Percentiles rank a stretch among this genome's conserved stretches.
These are phyloP conservation scores for Habroteleia sp. DNA, from an alignment of 2,888 invertebrate species.

Conservation along the genomic window DNA sequence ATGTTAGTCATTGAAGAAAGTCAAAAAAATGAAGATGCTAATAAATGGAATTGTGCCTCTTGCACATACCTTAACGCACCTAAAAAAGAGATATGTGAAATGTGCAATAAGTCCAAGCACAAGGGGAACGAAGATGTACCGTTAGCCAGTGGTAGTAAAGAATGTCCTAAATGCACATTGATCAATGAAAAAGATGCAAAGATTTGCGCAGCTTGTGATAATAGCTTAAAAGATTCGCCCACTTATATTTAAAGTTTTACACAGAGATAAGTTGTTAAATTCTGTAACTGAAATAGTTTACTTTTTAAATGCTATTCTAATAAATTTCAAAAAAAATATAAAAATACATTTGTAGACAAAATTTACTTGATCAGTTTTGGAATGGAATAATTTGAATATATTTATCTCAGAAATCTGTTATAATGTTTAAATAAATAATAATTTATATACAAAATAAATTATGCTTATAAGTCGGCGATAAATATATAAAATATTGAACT, in stretches of 20 bases:
- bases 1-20: conserved; percentile 4
- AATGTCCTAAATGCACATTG: conserved; percentile 89
- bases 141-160: conserved; percentile 87
- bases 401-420: no score
- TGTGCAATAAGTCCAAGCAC: conserved; percentile 86
- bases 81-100: conserved; percentile 85
- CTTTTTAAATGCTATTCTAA: no score
- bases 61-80: conserved; percentile 87
- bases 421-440: no score
- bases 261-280: no score
- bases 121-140: conserved; percentile 84
- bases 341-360: no score
- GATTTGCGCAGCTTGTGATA: conserved; percentile 86
- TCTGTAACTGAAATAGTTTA: no score
- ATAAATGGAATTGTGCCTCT: conserved; percentile 85
- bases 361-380: no score
- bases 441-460: no score
- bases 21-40: conserved; percentile 20
- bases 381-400: no score
- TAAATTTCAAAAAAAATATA: no score
- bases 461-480: no score
- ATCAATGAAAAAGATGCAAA: conserved; percentile 86
- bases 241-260: conserved; percentile 87
- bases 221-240: conserved; percentile 87
- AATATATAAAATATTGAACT: no score